These are phyloP conservation scores for Neosilurus mollespiculum DNA, from an alignment of 2,797 vertebrate genomes.

Conservation along the genomic window DNA sequence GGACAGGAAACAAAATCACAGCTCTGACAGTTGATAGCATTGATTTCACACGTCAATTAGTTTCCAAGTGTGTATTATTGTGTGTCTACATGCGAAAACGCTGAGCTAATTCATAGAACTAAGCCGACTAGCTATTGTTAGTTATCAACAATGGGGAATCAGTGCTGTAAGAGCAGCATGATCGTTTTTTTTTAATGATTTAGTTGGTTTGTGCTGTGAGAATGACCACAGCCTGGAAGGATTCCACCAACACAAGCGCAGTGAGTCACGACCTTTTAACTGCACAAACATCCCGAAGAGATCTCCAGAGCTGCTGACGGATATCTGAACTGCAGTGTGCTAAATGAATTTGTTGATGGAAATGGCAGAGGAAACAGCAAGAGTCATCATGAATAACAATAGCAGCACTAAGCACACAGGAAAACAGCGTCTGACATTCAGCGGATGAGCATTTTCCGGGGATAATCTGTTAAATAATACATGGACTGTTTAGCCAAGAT, in stretches of 20 bases:
- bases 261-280: constrained; percentile 6
- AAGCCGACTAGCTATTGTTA: neutral
- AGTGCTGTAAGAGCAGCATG: neutral
- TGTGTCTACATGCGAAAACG: neutral
- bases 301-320: constrained; percentile 13
- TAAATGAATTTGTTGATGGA: constrained; percentile 17
- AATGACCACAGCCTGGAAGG: neutral
- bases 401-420: constrained; percentile 10
- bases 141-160: neutral
- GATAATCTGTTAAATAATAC: neutral
- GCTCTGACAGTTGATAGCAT: neutral
- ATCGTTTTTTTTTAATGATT: neutral
- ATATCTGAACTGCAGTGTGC: constrained; percentile 12
- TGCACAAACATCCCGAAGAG: constrained; percentile 3
- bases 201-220: neutral
- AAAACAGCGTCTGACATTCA: neutral
- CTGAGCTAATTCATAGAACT: neutral
- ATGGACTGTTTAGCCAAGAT: neutral
- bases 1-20: constrained; percentile 57
- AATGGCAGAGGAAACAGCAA: constrained; percentile 8
- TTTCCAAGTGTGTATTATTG: neutral
- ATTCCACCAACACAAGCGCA: neutral
- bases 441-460: neutral
- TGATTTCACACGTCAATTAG: neutral
- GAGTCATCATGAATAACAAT: constrained; percentile 29